These are phyloP conservation scores for Neuroscelio doddi DNA, from an alignment of 2,888 invertebrate species.

Conservation along the genomic window DNA sequence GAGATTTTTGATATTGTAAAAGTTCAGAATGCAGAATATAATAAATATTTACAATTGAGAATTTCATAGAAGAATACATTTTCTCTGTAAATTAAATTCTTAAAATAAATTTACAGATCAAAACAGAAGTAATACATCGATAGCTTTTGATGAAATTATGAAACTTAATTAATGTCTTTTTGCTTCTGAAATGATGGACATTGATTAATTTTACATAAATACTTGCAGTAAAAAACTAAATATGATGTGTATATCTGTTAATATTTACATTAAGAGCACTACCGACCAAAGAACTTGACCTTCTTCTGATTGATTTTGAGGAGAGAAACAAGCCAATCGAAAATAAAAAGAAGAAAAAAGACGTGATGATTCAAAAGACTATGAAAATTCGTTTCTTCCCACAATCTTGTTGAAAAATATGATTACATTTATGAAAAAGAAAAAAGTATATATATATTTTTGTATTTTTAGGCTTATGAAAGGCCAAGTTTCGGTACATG, in stretches of 20 bases:
- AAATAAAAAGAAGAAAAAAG: no score
- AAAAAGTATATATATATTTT: constrained; percentile 28
- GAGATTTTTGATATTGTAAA: no score
- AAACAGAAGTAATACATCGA: no score
- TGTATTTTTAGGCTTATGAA: constrained; percentile 25
- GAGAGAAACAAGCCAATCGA: constrained; percentile 5
- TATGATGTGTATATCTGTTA: constrained; percentile 15
- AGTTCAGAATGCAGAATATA: no score
- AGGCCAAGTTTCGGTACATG: constrained; percentile 7
- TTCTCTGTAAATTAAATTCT: no score
- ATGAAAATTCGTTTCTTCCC: constrained; percentile 19
- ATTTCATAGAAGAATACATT: no score
- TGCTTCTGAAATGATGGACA: no score
- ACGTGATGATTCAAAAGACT: no score
- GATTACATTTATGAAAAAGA: not conserved
- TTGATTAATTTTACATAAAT: not conserved
- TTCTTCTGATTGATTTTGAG: constrained; percentile 10
- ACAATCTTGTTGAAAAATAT: constrained; percentile 19
- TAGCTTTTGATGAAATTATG: no score
- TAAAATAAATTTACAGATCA: no score
- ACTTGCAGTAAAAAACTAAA: constrained; percentile 2
- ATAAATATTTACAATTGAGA: no score
- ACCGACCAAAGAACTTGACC: constrained; percentile 41
- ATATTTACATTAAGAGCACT: constrained; percentile 37
- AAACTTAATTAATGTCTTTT: no score